Percentiles rank a stretch among this genome's conserved stretches.
phyloP scores from a whole-genome alignment of 2,113 vertebrate species.

The Vulpes ferrilata region DNA sequence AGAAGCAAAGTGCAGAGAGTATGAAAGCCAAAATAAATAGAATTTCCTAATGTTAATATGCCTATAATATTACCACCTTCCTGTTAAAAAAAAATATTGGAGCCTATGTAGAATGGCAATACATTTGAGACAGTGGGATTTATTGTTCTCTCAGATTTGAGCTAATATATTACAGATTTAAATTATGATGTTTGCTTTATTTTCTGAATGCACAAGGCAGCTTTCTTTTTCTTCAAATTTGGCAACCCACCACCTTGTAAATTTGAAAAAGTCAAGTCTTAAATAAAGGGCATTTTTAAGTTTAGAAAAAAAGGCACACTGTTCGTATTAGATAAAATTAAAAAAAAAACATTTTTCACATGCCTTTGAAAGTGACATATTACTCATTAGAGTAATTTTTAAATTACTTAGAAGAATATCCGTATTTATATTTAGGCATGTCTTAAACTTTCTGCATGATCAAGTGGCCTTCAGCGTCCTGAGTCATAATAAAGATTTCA shows the following conservation, averaged over 20 bases:
- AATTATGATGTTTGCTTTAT: constrained; percentile 66
- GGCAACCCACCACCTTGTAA: constrained; percentile 1
- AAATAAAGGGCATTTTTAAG: constrained; percentile 30
- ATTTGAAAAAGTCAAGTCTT: constrained; percentile 48
- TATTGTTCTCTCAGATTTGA: constrained; percentile 74
- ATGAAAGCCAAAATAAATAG: constrained; percentile 79
- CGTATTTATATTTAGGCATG: neutral
- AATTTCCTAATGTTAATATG: constrained; percentile 64
- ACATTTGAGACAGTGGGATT: constrained; percentile 71
- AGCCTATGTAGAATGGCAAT: constrained; percentile 58
- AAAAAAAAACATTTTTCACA: neutral
- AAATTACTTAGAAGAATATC: neutral
- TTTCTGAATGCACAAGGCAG: constrained; percentile 51
- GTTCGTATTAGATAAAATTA: neutral
- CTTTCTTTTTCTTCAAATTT: constrained; percentile 50
- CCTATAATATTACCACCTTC: constrained; percentile 75
- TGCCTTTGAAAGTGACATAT: constrained; percentile 6
- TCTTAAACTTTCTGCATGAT: neutral
- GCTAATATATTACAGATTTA: constrained; percentile 77
- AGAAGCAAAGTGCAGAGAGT: constrained; percentile 50
- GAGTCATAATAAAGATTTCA: neutral
- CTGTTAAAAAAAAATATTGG: constrained; percentile 63
- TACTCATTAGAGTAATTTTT: constrained; percentile 3
- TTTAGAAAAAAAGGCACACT: neutral
- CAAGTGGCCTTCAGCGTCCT: neutral